These are phyloP conservation scores for Euzetes globulus DNA, from an alignment of 2,888 invertebrate species.

Conservation along the genomic window DNA sequence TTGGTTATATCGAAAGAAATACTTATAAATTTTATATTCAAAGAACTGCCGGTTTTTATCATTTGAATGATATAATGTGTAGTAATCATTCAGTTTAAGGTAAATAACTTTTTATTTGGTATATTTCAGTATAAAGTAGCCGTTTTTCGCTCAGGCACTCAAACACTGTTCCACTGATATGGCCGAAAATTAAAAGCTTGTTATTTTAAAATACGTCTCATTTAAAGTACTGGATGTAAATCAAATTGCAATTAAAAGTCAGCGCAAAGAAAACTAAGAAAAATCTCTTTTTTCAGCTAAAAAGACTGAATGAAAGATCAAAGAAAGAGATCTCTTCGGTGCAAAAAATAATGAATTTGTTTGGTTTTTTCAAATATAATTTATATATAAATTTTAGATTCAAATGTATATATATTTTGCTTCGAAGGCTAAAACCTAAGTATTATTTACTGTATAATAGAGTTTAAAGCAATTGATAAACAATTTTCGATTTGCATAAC, in stretches of 20 bases:
- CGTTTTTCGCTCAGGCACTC: background rate
- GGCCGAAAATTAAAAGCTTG: background rate
- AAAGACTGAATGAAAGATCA: too few species aligned
- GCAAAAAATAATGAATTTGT: too few species aligned
- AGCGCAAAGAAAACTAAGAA: background rate
- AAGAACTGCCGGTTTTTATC: background rate
- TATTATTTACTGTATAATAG: too few species aligned
- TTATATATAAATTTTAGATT: too few species aligned
- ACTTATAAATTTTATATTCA: background rate
- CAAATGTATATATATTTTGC: too few species aligned
- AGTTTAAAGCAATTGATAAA: background rate
- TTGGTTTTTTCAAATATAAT: too few species aligned
- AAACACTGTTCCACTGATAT: background rate
- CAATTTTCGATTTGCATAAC: conserved; percentile 23
- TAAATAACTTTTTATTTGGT: background rate
- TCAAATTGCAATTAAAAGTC: conserved; percentile 15
- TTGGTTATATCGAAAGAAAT: background rate
- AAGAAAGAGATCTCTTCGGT: too few species aligned
- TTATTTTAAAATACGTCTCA: background rate
- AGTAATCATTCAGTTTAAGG: background rate
- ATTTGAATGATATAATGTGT: background rate
- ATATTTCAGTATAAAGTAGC: background rate
- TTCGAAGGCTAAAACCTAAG: too few species aligned
- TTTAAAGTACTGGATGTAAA: conserved; percentile 1
- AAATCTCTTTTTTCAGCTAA: too few species aligned